phyloP scores from a whole-genome alignment of 2,797 vertebrate species.

The Gallirallus australis region DNA sequence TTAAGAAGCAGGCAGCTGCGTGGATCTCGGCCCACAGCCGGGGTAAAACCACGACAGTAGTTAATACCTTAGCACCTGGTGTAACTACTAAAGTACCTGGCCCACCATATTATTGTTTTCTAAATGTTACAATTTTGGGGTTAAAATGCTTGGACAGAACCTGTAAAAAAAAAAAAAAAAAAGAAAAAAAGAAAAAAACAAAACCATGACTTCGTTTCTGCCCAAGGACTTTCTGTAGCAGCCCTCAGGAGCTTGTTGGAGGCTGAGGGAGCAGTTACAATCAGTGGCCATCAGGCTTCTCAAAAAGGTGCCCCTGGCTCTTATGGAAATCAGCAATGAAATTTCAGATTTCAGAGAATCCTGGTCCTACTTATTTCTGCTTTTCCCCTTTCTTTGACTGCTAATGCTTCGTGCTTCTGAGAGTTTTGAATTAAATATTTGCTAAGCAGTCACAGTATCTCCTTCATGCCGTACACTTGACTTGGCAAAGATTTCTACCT shows the following conservation, averaged over 20 bases:
- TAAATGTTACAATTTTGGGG: background rate
- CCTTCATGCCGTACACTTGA: background rate
- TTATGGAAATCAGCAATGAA: background rate
- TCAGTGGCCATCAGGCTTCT: background rate
- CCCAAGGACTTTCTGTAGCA: background rate
- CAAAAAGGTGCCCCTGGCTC: background rate
- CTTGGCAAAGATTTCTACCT: background rate
- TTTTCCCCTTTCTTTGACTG: background rate
- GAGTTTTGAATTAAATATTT: background rate
- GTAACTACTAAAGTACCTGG: background rate
- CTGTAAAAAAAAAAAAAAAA: background rate
- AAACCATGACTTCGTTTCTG: background rate
- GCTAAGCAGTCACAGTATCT: background rate
- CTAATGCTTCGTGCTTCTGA: background rate
- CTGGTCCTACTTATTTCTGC: background rate
- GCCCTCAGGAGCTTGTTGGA: fast-evolving
- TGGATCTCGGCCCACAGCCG: too few species aligned
- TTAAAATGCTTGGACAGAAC: background rate
- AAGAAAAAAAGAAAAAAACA: background rate
- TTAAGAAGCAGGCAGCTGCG: too few species aligned
- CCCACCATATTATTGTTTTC: background rate
- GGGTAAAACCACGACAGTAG: too few species aligned
- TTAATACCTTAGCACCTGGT: background rate
- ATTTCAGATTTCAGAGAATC: background rate
- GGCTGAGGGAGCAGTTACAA: background rate